Evolutionary conservation across 2,888 invertebrate species (phyloP), one percentile per base, ranked within the genome.

Genomic region (Lymantria monacha): DNA sequence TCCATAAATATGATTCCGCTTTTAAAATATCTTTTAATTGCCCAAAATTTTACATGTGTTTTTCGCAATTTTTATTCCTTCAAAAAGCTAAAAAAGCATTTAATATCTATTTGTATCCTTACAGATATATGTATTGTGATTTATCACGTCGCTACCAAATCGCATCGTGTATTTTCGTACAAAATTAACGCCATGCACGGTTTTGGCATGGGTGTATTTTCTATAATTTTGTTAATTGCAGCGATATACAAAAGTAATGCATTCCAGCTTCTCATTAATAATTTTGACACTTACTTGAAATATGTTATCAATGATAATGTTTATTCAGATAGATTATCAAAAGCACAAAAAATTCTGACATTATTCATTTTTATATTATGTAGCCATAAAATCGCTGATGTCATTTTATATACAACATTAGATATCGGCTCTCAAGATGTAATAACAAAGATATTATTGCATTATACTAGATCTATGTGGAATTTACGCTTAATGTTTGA

Each of bases 401-500:
- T 55, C 37, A 36, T 36, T 11, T 2, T 11, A 36, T 7, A 36
- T 7, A 36, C 36, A 11, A 11, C 1, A 9, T 2, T 36, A 36
- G 11, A 11, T 8, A n/a, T 13, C 9, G n/a, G 13, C 9, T 3
- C 1, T 3, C 7, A 3, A 40, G n/a, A n/a, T 12, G 8, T 13
- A 9, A 15, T 41, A 9, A 2, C 12, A 9, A 3, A 5, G 14
- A 10, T 11, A 15, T 9, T 41, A 22, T 41, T 8, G 3, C 41
- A 41, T 15, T 41, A 15, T 15, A 41, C 14, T 15, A 2, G 14
- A 9, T 9, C 41, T 9, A 14, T 14, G 15, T 41, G 9, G 1
- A 7, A 15, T 15, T 46, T 65, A n/a, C 63, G 72, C 3, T 74
- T 66, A 7, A 44, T 64, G 1, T 52, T 67, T 0, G 73, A 77